A percentile compares a stretch with the other conserved stretches of the same genome.
Conservation (phyloP, 2,888 invertebrate species). For the Megastigmus dorsalis region DNA sequence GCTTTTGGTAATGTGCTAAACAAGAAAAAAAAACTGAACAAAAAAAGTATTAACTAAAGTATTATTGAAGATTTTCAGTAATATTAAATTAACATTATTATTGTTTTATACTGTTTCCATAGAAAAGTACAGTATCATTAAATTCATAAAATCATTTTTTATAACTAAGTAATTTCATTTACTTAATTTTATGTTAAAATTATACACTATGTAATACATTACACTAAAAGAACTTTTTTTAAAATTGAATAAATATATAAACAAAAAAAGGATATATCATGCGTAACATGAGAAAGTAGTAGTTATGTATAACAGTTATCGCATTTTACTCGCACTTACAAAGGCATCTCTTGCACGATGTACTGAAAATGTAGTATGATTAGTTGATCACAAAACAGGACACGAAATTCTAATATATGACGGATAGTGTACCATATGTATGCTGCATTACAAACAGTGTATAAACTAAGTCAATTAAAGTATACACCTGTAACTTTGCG, state of each 20-base stretch:
- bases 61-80: constrained; percentile 27
- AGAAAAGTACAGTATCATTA: not conserved
- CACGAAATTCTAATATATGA: constrained; percentile 35
- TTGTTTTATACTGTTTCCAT: constrained; percentile 5
- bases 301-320: constrained; percentile 40
- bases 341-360: constrained; percentile 45
- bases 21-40: constrained; percentile 20
- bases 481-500: constrained; percentile 43
- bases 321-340: constrained; percentile 44
- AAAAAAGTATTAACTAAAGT: constrained; percentile 28
- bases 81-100: constrained; percentile 7
- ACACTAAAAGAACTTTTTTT: constrained; percentile 1
- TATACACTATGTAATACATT: constrained; percentile 6
- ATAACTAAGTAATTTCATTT: constrained; percentile 17
- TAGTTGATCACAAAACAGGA: constrained; percentile 22
- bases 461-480: constrained; percentile 65
- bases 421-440: constrained; percentile 40
- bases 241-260: constrained; percentile 10
- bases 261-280: constrained; percentile 33
- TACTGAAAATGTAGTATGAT: constrained; percentile 35
- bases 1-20: constrained; percentile 31
- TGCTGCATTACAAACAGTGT: constrained; percentile 56
- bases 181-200: constrained; percentile 12
- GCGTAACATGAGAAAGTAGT: constrained; percentile 41
- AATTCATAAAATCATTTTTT: not conserved